Evolutionary conservation across 2,888 invertebrate species (phyloP).

Genomic region (Troides oblongomaculatus): DNA sequence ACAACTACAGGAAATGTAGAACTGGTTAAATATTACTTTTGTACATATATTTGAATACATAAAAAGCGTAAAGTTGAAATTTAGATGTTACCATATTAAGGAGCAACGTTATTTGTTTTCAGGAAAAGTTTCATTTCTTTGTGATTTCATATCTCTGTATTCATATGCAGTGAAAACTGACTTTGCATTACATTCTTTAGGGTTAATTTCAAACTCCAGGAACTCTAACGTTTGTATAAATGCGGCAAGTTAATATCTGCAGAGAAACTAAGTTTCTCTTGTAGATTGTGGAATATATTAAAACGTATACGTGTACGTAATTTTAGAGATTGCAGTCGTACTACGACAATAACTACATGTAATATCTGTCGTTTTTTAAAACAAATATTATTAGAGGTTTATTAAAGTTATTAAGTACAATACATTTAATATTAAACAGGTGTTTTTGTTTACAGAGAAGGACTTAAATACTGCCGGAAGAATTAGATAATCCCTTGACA

Average conservation of each 20-base stretch:
- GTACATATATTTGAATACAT: not conserved
- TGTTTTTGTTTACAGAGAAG: too few relatives aligned
- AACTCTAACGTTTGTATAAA: slow-evolving; percentile 1
- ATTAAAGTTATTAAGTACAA: too few relatives aligned
- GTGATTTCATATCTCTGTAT: slow-evolving; percentile 5
- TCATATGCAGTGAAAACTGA: slow-evolving; percentile 3
- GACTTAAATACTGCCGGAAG: too few relatives aligned
- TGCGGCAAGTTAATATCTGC: not conserved
- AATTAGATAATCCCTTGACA: too few relatives aligned
- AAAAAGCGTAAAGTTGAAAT: not conserved
- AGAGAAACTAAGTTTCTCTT: not conserved
- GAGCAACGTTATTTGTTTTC: not conserved
- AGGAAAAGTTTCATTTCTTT: slow-evolving; percentile 13
- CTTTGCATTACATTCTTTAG: slow-evolving; percentile 7
- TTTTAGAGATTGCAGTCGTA: not conserved
- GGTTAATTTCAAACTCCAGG: slow-evolving; percentile 5
- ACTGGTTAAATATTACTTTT: too few relatives aligned
- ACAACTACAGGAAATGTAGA: too few relatives aligned
- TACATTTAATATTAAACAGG: too few relatives aligned
- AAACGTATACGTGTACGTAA: not conserved
- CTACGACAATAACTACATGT: not conserved
- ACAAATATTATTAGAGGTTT: too few relatives aligned
- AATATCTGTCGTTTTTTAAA: not conserved
- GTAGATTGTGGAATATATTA: slow-evolving; percentile 3
- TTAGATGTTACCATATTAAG: not conserved